Evolutionary conservation across 2,797 vertebrate genomes (phyloP), one percentile per base, ranked within the genome.

Genomic region (Brotogeris chrysoptera): DNA sequence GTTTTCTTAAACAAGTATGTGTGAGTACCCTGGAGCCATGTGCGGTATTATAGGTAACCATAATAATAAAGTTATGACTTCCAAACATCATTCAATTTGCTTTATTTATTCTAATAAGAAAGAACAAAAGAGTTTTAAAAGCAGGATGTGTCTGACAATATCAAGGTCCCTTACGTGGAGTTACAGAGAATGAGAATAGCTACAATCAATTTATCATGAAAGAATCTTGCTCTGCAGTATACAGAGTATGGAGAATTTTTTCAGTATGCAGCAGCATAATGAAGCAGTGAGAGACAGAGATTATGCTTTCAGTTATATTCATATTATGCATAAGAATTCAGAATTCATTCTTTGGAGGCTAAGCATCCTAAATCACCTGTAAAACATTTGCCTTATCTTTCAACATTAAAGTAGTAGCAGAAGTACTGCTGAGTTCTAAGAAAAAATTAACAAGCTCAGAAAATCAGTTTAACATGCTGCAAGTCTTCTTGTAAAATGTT

Each of bases 301-400:
- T 95, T 96, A 88, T 65, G 52, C 93, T 97, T 97, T 96, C 72
- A 84, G 74, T 96, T 96, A 96, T 96, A 95, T 97, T 97, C 84
- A 84, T 95, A 82, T 94, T 95, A 95, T 95, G 89, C 92, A 80
- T 86, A 97, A 94, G 93, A 96, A 96, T 96, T 96, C 96, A 28
- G 43, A 96, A 96, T 97, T 96, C 1, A 0, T 66, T 93, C 96
- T 97, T 96, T 73, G 82, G 86, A 96, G 88, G 77, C 89, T 73
- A 97, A 97, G 76, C 72, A 90, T 90, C 78, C 97, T 95, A 96
- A 96, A 95, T 96, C 78, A 96, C 89, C 90, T 93, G 84, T 88
- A 96, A 97, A 97, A 93, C 86, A 92, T 95, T 92, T 92, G 38
- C 85, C 90, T 96, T 97, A 91, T 96, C 88, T 86, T 96, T 94